These are phyloP conservation scores for Yponomeuta sedellus DNA, from an alignment of 2,888 invertebrate genomes.

Conservation along the genomic window DNA sequence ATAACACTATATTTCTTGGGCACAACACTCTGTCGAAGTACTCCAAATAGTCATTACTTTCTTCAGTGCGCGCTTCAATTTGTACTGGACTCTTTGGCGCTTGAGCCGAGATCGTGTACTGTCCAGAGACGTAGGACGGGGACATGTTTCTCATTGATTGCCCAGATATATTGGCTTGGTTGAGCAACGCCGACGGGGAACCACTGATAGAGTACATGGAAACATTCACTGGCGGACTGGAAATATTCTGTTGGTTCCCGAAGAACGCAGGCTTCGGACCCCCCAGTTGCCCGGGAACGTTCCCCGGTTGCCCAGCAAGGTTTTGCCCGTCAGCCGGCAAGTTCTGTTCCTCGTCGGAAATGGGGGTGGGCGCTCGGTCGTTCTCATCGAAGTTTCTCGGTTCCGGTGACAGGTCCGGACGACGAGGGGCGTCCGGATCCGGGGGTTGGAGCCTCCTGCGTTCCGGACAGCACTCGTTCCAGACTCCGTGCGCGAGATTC, in stretches of 20 bases:
- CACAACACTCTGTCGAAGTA: conserved; percentile 59
- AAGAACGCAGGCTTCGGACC: not conserved
- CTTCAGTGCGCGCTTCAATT: conserved; percentile 13
- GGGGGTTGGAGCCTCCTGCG: conserved; percentile 33
- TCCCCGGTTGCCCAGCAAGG: no score
- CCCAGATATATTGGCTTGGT: not conserved
- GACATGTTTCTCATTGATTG: not conserved
- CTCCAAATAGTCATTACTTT: conserved; percentile 29
- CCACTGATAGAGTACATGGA: no score
- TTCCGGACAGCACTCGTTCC: conserved; percentile 57
- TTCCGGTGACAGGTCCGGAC: conserved; percentile 41
- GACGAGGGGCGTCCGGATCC: conserved; percentile 30
- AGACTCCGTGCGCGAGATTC: conserved; percentile 41
- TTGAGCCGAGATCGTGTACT: not conserved
- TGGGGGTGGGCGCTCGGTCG: conserved; percentile 40
- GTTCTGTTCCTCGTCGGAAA: conserved; percentile 41
- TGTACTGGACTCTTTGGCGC: not conserved
- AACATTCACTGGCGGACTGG: not conserved
- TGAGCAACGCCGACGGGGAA: not conserved
- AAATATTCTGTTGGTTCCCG: not conserved
- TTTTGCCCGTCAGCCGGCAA: no score
- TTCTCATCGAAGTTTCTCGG: conserved; percentile 44
- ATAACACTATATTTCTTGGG: conserved; percentile 53
- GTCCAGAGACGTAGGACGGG: not conserved
- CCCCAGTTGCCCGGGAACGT: no score